Percentiles rank a stretch among this genome's conserved stretches.
Evolutionary conservation across 2,797 vertebrate species (phyloP).

Genomic region (Hypotaenidia okinawae): DNA sequence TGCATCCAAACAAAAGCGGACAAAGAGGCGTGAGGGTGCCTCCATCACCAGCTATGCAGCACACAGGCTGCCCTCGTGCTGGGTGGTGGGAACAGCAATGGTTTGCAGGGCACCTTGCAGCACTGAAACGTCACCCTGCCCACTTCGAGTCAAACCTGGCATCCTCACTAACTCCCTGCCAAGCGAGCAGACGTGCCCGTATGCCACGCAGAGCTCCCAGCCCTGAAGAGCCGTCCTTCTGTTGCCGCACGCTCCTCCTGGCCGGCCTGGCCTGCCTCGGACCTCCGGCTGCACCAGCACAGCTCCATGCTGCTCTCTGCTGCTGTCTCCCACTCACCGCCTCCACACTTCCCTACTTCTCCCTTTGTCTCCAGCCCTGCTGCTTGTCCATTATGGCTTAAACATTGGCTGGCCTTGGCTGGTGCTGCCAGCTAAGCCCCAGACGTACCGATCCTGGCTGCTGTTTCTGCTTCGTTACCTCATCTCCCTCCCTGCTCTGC

Average conservation of each 20-base stretch:
- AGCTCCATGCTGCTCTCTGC: conserved; percentile 80
- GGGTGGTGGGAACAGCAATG: rapidly evolving
- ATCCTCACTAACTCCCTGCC: rapidly evolving
- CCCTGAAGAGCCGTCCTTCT: rapidly evolving
- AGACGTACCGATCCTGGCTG: not conserved
- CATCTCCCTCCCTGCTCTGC: not conserved
- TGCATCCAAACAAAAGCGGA: not conserved
- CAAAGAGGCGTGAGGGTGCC: not conserved
- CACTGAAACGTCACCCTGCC: rapidly evolving
- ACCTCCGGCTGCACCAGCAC: not conserved
- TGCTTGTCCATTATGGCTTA: not conserved
- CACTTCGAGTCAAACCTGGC: rapidly evolving
- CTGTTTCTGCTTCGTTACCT: not conserved
- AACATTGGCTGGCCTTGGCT: not conserved
- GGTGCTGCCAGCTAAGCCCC: not conserved
- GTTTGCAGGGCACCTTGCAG: rapidly evolving
- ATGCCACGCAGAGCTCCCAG: rapidly evolving
- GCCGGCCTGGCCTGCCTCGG: not conserved
- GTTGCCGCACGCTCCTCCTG: rapidly evolving
- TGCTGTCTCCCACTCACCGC: conserved; percentile 65
- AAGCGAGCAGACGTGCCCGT: rapidly evolving
- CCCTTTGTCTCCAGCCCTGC: not conserved
- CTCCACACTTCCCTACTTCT: not conserved
- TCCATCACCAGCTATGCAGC: not conserved
- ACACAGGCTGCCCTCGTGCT: not conserved